phyloP scores from a whole-genome alignment of 2,113 vertebrate species.

The Myotis davidii region DNA sequence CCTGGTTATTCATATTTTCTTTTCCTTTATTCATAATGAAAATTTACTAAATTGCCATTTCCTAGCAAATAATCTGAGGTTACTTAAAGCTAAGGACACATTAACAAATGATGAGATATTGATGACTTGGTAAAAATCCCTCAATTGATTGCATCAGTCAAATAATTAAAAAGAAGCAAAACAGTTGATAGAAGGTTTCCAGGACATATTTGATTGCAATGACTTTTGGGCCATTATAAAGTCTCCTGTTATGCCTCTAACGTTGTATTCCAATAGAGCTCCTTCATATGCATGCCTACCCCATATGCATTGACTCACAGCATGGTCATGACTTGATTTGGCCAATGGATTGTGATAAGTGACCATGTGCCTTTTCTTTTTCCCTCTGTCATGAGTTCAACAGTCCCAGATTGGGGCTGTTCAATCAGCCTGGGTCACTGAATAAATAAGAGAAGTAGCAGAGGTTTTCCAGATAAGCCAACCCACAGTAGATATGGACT shows the following conservation, averaged over 20 bases:
- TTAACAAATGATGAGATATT: conserved; percentile 27
- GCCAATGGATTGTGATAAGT: background rate
- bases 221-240: background rate
- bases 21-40: background rate
- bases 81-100: conserved; percentile 12
- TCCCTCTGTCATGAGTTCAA: background rate
- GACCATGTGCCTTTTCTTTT: background rate
- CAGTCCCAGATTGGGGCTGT: background rate
- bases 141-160: background rate
- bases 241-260: background rate
- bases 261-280: background rate
- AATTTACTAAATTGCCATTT: background rate
- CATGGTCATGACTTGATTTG: background rate
- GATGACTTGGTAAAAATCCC: background rate
- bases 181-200: background rate
- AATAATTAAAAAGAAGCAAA: background rate
- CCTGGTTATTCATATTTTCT: background rate
- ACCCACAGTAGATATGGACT: background rate
- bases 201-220: background rate
- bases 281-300: background rate
- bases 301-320: background rate
- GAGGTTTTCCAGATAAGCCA: background rate
- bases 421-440: background rate
- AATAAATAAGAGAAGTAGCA: background rate
- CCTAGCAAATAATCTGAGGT: conserved; percentile 30